phyloP scores from a whole-genome alignment of 92 coral and sea anemone genomes.

The Anthopleura xanthogrammica region DNA sequence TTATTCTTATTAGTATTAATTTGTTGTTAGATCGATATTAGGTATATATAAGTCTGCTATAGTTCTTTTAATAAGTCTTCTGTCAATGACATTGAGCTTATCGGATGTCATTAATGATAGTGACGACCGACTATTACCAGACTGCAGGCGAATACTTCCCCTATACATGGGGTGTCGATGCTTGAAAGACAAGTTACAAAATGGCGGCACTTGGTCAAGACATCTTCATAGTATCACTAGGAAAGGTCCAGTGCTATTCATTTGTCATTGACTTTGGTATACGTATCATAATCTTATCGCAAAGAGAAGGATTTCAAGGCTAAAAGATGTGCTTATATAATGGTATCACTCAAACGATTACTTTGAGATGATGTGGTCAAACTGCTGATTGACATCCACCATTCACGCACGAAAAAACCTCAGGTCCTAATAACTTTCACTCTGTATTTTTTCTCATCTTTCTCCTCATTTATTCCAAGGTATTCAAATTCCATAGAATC shows the following conservation, averaged over 20 bases:
- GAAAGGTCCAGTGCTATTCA: background rate
- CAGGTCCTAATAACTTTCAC: background rate
- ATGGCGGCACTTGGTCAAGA: background rate
- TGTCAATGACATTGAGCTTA: slow-evolving; percentile 16
- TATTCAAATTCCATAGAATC: background rate
- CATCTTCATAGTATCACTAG: background rate
- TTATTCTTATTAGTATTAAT: no score
- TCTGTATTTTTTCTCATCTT: background rate
- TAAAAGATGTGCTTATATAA: background rate
- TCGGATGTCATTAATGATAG: slow-evolving; percentile 20
- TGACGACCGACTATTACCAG: slow-evolving; percentile 26
- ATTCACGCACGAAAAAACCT: background rate
- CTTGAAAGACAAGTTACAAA: background rate
- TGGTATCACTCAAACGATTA: background rate
- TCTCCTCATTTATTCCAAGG: background rate
- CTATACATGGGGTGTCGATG: slow-evolving; percentile 3
- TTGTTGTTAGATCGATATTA: background rate
- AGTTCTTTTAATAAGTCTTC: slow-evolving; percentile 8
- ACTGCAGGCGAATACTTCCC: background rate
- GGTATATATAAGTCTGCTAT: background rate
- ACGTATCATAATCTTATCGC: slow-evolving; percentile 6
- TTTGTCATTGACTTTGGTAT: background rate
- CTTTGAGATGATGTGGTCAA: background rate
- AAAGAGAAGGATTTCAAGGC: slow-evolving; percentile 1
- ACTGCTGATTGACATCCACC: background rate